Evolutionary conservation across 92 coral and sea anemone genomes (phyloP), one percentile per base, ranked within the genome.

Genomic region (Nematostella vectensis): DNA sequence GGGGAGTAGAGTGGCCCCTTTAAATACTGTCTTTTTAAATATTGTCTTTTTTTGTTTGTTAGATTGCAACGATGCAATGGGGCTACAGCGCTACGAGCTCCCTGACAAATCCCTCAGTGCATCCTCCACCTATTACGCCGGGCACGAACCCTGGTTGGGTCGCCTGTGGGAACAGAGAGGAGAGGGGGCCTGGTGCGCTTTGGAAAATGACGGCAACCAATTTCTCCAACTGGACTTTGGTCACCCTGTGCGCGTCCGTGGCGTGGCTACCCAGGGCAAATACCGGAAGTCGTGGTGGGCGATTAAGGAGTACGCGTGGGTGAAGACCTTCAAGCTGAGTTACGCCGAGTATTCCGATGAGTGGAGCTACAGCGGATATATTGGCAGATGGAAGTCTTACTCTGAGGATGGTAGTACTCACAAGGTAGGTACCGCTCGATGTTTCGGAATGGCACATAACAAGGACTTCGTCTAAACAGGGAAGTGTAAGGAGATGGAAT

Each of bases 181-280:
- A 24, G 83, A 77, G 71, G 76, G 59, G 47, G 78, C 68, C 38
- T 70, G 83, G 83, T 77, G 83, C 26, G 77, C 83, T 23, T 52
- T n/a, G 22, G 70, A 67, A 50, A 77, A 77, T 56, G 77, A 77
- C 22, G 77, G 77, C 22, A 55, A 50, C 61, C 77, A 77, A 55
- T 77, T 48, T 31, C 61, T 77, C 10, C 78, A 77, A 57, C 48
- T 77, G 17, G 78, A 77, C 47, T 73, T 77, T 19, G 73, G 68
- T 45, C 65, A 71, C 49, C 27, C 53, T 27, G 31, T 68, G 22
- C 42, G 54, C 33, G 51, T 77, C 36, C 63, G 64, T 1, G 78
- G 78, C 48, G 76, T 83, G 22, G 87, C 87, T 42, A 74, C 82
- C 17, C 94, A 83, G 55, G 94, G 94, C 2, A 83, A 79, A 43